Evolutionary conservation across 2,888 invertebrate genomes (phyloP).

Genomic region (Diaprepes abbreviatus): DNA sequence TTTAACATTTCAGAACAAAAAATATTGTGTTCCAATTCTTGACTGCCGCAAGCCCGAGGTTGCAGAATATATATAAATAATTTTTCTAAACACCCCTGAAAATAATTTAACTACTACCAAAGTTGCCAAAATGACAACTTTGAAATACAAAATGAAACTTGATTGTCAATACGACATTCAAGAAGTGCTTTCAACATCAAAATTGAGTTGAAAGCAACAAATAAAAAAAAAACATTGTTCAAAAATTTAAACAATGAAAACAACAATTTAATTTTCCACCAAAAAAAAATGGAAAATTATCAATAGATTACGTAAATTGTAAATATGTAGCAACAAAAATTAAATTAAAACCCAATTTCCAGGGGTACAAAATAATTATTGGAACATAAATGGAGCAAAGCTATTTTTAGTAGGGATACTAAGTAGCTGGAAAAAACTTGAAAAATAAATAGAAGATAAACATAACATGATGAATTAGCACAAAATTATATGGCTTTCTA

Average conservation of each 20-base stretch:
- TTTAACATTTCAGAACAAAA: conserved; percentile 1
- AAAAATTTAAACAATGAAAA: conserved; percentile 33
- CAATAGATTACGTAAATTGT: conserved; percentile 5
- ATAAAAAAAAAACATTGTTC: conserved; percentile 19
- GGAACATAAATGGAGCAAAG: neutral
- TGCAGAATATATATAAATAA: too few species aligned
- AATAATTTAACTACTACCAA: neutral
- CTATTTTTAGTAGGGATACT: neutral
- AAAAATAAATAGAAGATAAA: neutral
- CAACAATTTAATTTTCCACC: conserved; percentile 12
- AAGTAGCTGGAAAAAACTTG: neutral
- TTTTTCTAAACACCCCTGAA: too few species aligned
- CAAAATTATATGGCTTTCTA: too few species aligned
- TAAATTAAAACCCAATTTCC: neutral
- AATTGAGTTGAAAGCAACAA: conserved; percentile 18
- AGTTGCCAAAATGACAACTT: conserved; percentile 18
- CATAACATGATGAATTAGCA: neutral
- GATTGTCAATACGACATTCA: conserved; percentile 21
- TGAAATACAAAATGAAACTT: neutral
- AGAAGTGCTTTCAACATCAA: conserved; percentile 22
- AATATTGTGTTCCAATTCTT: too few species aligned
- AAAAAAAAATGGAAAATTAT: conserved; percentile 15
- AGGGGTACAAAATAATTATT: neutral
- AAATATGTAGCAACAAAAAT: conserved; percentile 25
- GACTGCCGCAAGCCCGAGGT: too few species aligned